Percentiles rank a stretch among this genome's conserved stretches.
Evolutionary conservation across 2,797 vertebrate genomes (phyloP).

Genomic region (Capromys pilorides): DNA sequence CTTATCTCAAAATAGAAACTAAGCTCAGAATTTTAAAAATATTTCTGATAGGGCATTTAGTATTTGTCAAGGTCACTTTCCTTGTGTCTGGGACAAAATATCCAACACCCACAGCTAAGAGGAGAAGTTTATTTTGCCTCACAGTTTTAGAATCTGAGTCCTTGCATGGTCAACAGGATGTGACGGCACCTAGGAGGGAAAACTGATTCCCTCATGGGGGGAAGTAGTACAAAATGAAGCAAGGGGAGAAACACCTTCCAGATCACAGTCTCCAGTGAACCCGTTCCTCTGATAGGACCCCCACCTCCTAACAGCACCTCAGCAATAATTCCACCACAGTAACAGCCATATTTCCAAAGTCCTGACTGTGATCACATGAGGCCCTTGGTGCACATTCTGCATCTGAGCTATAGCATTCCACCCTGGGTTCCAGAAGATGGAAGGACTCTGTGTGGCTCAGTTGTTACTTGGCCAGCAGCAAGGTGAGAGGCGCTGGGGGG

Average conservation of each 20-base stretch:
- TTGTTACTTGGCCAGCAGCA: background rate
- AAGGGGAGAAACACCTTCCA: background rate
- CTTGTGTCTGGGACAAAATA: background rate
- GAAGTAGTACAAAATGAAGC: background rate
- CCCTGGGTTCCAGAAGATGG: background rate
- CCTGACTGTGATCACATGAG: background rate
- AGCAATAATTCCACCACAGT: background rate
- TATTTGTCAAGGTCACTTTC: background rate
- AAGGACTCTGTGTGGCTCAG: background rate
- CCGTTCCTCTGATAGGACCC: background rate
- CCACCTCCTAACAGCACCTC: background rate
- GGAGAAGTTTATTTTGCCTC: background rate
- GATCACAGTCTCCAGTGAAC: background rate
- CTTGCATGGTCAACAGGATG: background rate
- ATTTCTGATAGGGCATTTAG: slow-evolving; percentile 3
- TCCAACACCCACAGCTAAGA: background rate
- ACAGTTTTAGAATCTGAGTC: background rate
- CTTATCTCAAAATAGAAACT: background rate
- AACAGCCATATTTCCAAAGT: background rate
- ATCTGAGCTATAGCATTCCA: background rate
- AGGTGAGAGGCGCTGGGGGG: background rate
- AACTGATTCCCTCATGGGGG: background rate
- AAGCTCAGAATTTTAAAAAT: background rate
- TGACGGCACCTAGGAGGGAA: background rate
- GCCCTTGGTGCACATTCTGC: background rate